These are phyloP conservation scores for Troides aeacus DNA, from an alignment of 2,888 invertebrate species.

Conservation along the genomic window DNA sequence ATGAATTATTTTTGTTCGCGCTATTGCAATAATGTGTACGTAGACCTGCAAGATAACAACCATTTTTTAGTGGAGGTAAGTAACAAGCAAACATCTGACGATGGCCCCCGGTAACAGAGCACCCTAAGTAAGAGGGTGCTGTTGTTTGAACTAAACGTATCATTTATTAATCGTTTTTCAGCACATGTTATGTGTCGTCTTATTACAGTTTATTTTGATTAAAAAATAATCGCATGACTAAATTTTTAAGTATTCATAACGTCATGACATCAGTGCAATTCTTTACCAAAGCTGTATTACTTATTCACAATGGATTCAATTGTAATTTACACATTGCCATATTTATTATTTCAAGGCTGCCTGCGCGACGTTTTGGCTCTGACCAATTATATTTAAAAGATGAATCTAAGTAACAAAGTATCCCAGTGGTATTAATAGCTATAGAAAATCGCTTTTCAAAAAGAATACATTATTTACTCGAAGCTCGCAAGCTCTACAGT, in stretches of 20 bases:
- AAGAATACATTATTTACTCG: background rate
- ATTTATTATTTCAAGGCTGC: slow-evolving; percentile 21
- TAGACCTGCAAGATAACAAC: too few relatives aligned
- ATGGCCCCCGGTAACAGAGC: too few relatives aligned
- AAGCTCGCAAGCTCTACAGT: slow-evolving; percentile 49
- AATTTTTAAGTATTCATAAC: background rate
- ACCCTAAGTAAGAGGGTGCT: too few relatives aligned
- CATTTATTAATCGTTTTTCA: too few relatives aligned
- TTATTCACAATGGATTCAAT: slow-evolving; percentile 25
- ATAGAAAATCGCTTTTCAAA: background rate
- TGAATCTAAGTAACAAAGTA: too few relatives aligned
- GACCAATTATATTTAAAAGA: too few relatives aligned
- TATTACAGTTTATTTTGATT: background rate
- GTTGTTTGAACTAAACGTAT: too few relatives aligned
- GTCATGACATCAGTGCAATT: slow-evolving; percentile 17
- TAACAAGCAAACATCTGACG: too few relatives aligned
- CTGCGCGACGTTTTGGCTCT: slow-evolving; percentile 31
- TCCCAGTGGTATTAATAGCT: too few relatives aligned
- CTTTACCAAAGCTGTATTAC: slow-evolving; percentile 9
- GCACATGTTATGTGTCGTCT: background rate
- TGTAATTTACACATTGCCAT: slow-evolving; percentile 19
- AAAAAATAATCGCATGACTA: background rate
- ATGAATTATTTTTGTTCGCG: too few relatives aligned
- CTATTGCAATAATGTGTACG: too few relatives aligned
- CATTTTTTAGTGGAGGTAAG: too few relatives aligned